A percentile compares a stretch with the other conserved stretches of the same genome.
Conservation (phyloP, 37 sponge, comb jelly and placozoan genomes). For the Halichondria panicea region DNA sequence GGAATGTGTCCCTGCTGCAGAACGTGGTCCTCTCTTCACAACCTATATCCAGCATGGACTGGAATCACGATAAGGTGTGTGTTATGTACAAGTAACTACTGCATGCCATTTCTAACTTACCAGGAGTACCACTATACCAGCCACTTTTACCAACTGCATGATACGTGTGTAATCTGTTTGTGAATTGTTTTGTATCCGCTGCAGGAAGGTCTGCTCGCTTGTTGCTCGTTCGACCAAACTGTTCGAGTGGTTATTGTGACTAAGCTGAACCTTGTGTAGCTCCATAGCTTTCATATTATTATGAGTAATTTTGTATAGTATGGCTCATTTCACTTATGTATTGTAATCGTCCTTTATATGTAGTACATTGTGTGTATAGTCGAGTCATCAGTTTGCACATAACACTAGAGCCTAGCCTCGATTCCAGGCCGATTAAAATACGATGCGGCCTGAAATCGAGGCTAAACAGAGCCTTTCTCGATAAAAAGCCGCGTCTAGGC, state of each 20-base stretch:
- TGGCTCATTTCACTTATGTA: no score
- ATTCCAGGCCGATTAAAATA: no score
- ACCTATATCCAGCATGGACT: slow-evolving; percentile 95
- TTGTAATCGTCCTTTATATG: no score
- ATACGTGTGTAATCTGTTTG: neutral
- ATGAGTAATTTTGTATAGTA: no score
- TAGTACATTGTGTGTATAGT: no score
- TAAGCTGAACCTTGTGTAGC: slow-evolving; percentile 79
- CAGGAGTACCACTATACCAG: neutral
- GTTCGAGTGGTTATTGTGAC: slow-evolving; percentile 94
- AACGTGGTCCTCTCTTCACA: slow-evolving; percentile 93
- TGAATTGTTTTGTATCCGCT: neutral
- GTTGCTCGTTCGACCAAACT: slow-evolving; percentile 95
- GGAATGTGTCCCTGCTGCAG: slow-evolving; percentile 84
- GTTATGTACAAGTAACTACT: neutral
- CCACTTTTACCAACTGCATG: neutral
- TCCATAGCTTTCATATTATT: neutral
- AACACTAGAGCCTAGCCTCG: no score
- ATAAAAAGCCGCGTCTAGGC: no score
- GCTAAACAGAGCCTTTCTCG: no score
- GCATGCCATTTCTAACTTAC: no score
- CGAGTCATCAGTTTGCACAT: no score
- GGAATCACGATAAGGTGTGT: slow-evolving; percentile 97
- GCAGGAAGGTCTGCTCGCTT: slow-evolving; percentile 94
- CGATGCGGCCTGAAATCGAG: no score